Conservation (phyloP, 2,797 vertebrate species). For the Anas flavirostris region DNA sequence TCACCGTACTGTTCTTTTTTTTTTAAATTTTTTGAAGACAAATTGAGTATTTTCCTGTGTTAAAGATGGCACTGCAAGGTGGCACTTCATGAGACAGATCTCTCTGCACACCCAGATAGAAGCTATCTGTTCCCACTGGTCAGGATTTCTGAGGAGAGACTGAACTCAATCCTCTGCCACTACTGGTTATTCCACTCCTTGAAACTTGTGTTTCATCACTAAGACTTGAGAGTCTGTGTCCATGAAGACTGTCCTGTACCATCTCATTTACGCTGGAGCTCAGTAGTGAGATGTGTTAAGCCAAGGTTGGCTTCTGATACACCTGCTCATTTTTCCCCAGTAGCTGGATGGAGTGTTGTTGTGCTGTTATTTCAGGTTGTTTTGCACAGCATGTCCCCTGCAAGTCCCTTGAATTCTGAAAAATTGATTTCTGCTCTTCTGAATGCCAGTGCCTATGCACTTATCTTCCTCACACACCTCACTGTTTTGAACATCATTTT, state of each 20-base stretch:
- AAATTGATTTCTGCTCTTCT: not conserved
- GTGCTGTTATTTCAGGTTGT: not conserved
- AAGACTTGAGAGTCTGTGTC: not conserved
- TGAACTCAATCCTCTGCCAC: not conserved
- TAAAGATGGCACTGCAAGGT: not conserved
- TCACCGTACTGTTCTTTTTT: not conserved
- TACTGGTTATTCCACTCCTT: not conserved
- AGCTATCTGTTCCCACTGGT: not conserved
- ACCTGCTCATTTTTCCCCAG: not conserved
- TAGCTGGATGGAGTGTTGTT: not conserved
- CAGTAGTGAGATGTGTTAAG: accelerated
- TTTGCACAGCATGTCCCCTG: not conserved
- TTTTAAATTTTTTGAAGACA: not conserved
- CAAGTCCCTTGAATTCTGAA: not conserved
- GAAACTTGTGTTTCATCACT: not conserved
- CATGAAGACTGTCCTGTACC: not conserved
- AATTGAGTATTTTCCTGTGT: not conserved
- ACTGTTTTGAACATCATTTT: not conserved
- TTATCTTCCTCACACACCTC: not conserved
- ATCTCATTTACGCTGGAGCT: not conserved
- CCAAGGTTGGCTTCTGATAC: not conserved
- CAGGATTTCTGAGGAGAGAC: not conserved
- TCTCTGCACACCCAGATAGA: not conserved
- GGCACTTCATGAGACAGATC: not conserved
- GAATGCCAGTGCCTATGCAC: not conserved